A percentile compares a stretch with the other conserved stretches of the same genome.
Evolutionary conservation across 2,113 vertebrate species (phyloP).

Genomic region (Naja naja): DNA sequence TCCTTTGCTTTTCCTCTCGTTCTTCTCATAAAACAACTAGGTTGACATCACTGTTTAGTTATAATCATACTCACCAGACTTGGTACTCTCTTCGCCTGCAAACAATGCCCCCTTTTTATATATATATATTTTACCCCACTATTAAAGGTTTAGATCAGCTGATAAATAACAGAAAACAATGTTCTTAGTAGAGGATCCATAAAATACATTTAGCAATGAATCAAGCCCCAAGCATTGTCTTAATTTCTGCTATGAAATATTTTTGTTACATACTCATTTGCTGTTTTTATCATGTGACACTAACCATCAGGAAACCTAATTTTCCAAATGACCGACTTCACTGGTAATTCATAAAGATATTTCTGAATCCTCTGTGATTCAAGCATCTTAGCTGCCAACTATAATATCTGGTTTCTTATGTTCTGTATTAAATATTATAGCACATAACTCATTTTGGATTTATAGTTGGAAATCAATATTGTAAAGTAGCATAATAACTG

Average conservation of each 20-base stretch:
- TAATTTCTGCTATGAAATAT: conserved; percentile 40
- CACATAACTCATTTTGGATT: conserved; percentile 44
- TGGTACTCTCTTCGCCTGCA: conserved; percentile 33
- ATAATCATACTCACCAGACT: conserved; percentile 36
- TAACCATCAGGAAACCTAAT: conserved; percentile 43
- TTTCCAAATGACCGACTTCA: conserved; percentile 55
- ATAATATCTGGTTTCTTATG: conserved; percentile 47
- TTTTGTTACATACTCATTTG: conserved; percentile 30
- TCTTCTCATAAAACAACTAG: conserved; percentile 30
- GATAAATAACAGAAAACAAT: conserved; percentile 37
- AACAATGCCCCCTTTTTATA: conserved; percentile 45
- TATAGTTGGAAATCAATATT: conserved; percentile 39
- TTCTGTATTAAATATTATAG: conserved; percentile 40
- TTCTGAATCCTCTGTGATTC: conserved; percentile 26
- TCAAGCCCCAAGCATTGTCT: conserved; percentile 24
- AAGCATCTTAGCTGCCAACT: conserved; percentile 42
- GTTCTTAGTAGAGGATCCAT: conserved; percentile 23
- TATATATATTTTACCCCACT: conserved; percentile 40
- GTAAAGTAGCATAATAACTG: conserved; percentile 42
- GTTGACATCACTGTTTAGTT: conserved; percentile 17
- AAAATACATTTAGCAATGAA: conserved; percentile 19
- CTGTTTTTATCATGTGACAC: conserved; percentile 48
- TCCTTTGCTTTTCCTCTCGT: conserved; percentile 45
- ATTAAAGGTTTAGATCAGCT: background rate
- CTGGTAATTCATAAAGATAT: conserved; percentile 51